phyloP scores from a whole-genome alignment of 1,140 invertebrate species.

The Drosophila sp. region DNA sequence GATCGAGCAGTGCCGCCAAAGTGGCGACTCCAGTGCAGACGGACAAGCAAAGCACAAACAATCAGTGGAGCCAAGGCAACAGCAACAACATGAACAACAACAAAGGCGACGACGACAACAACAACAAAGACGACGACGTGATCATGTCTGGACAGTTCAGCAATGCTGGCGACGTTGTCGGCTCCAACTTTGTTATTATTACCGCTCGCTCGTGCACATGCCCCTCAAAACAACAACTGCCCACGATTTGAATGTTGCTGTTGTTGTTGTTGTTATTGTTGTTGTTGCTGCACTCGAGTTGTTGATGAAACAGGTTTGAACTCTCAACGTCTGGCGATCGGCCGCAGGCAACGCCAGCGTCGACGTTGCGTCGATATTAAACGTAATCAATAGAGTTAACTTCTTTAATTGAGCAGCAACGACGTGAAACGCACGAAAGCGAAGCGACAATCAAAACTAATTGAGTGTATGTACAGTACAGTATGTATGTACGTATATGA shows the following conservation, averaged over 20 bases:
- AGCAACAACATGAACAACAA: constrained; percentile 44
- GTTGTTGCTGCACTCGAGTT: constrained; percentile 19
- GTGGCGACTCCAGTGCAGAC: constrained; percentile 58
- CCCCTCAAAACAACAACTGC: constrained; percentile 53
- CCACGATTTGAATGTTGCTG: constrained; percentile 47
- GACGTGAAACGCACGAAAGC: constrained; percentile 61
- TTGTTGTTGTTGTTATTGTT: constrained; percentile 2
- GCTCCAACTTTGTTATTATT: constrained; percentile 81
- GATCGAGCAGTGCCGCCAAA: constrained; percentile 73
- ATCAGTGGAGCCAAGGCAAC: constrained; percentile 59
- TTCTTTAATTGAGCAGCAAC: constrained; percentile 76
- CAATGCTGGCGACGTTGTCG: constrained; percentile 75
- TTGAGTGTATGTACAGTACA: constrained; percentile 73
- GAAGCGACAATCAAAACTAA: constrained; percentile 80
- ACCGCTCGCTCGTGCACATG: constrained; percentile 72
- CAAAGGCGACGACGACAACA: constrained; percentile 35
- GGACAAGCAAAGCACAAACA: constrained; percentile 67
- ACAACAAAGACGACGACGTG: constrained; percentile 58
- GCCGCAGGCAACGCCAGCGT: constrained; percentile 10
- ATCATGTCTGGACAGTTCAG: constrained; percentile 79
- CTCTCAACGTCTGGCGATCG: constrained; percentile 20
- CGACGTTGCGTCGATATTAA: constrained; percentile 65
- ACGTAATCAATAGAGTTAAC: constrained; percentile 78
- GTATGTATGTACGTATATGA: too few relatives aligned
- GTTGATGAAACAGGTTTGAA: constrained; percentile 73